Evolutionary conservation across 2,888 invertebrate species (phyloP), one percentile per base, ranked within the genome.

Genomic region (Drosophila macrothrix): DNA sequence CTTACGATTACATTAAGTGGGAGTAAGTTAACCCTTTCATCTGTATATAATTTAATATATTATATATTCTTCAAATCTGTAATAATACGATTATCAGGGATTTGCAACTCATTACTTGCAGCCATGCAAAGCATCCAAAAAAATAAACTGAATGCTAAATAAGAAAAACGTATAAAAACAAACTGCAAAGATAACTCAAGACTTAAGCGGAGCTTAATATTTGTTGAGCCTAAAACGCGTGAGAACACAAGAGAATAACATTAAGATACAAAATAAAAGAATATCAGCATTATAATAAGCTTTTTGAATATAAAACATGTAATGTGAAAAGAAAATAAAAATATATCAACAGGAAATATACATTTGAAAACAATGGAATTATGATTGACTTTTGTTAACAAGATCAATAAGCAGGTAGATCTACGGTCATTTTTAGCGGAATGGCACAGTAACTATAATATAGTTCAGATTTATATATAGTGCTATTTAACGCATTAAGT

Each of bases 1-100:
- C 50, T 29, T 16, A 14, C 58, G 67, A 78, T 70, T 76, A 73
- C 79, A 73, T 79, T 82, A 82, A 74, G 74, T 79, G 67, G 65
- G 71, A 71, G 79, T 84, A 82, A n/a, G n/a, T n/a, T 33, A 16
- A 16, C 16, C 16, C 16, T 37, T 37, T 16, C 7, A 37, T 7
- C 37, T 37, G 37, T 37, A 41, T 12, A n/a, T 41, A n/a, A n/a
- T n/a, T 19, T 19, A 7, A 1, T n/a, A n/a, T 41, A n/a, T n/a
- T 41, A 41, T 41, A 19, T 2, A 41, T n/a, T 39, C 19, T 37
- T 7, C 7, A 37, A n/a, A 12, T 41, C n/a, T n/a, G 41, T 5
- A n/a, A n/a, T n/a, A 41, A n/a, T 10, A n/a, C 5, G n/a, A 41
- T n/a, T 41, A 41, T 2, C 5, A 12, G 12, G 12, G 12, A 41